phyloP scores from a whole-genome alignment of 1,140 invertebrate species.

The Dendroctonus valens region DNA sequence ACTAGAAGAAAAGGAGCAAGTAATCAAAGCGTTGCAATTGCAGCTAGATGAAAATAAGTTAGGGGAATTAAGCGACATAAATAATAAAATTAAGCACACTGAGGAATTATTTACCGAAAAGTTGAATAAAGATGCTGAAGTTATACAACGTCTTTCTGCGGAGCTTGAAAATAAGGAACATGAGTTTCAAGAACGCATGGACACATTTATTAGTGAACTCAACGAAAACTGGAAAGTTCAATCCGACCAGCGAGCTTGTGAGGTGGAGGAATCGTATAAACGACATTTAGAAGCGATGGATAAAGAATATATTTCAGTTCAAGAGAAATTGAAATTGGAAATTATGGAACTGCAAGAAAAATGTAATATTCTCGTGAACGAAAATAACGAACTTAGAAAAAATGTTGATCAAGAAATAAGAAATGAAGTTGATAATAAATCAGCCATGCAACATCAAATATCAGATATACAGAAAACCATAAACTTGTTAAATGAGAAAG shows the following conservation, averaged over 20 bases:
- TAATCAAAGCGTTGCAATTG: too few species aligned
- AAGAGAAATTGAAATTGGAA: constrained; percentile 54
- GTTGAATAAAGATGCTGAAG: constrained; percentile 37
- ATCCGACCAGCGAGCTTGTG: constrained; percentile 56
- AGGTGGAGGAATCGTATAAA: constrained; percentile 64
- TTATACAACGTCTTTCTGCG: constrained; percentile 45
- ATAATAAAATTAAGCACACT: too few species aligned
- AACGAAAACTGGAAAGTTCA: constrained; percentile 52
- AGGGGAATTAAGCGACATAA: too few species aligned
- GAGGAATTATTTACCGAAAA: too few species aligned
- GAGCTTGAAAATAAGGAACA: constrained; percentile 48
- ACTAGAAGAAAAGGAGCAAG: too few species aligned
- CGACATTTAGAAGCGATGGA: constrained; percentile 61
- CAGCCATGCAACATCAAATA: constrained; percentile 52
- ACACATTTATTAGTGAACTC: constrained; percentile 27
- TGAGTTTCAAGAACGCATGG: constrained; percentile 20
- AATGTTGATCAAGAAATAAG: constrained; percentile 48
- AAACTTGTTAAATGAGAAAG: constrained; percentile 42
- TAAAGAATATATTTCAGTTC: constrained; percentile 56
- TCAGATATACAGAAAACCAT: constrained; percentile 41
- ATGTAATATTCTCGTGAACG: constrained; percentile 54
- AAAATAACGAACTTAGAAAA: constrained; percentile 49
- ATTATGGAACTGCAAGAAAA: constrained; percentile 52
- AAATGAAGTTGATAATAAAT: constrained; percentile 47
- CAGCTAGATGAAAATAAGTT: too few species aligned